These are phyloP conservation scores for Esox masquinongy DNA, from an alignment of 2,797 vertebrate genomes.

Conservation along the genomic window DNA sequence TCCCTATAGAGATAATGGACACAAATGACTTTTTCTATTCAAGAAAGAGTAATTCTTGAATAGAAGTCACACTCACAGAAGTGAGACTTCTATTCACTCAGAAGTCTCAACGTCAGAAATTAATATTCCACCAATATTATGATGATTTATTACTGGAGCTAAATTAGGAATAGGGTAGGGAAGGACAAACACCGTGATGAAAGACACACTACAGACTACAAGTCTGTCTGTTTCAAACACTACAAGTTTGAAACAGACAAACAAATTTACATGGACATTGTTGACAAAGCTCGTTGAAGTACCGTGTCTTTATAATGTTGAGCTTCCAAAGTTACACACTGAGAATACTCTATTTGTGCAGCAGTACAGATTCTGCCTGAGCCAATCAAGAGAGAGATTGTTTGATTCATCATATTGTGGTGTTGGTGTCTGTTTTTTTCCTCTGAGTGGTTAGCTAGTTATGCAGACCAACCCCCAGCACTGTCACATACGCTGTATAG, in stretches of 20 bases:
- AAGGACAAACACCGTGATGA: background rate
- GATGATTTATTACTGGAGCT: background rate
- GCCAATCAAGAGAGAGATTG: background rate
- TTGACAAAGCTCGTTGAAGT: background rate
- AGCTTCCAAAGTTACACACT: background rate
- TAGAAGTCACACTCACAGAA: too few species aligned
- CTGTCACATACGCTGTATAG: background rate
- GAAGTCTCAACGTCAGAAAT: background rate
- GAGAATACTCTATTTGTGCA: background rate
- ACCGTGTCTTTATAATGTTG: background rate
- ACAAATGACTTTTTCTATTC: background rate
- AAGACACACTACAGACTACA: background rate
- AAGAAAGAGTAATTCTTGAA: background rate
- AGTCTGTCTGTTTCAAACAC: too few species aligned
- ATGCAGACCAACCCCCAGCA: background rate
- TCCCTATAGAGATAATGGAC: background rate
- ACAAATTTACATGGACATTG: too few species aligned
- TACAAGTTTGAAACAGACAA: too few species aligned
- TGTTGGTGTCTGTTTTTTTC: background rate
- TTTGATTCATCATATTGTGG: background rate
- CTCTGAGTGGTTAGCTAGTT: background rate
- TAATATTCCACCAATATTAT: background rate
- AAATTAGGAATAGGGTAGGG: background rate
- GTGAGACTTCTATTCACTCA: background rate
- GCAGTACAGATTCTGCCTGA: background rate